phyloP scores from a whole-genome alignment of 2,888 invertebrate genomes.

The Rhagium mordax region DNA sequence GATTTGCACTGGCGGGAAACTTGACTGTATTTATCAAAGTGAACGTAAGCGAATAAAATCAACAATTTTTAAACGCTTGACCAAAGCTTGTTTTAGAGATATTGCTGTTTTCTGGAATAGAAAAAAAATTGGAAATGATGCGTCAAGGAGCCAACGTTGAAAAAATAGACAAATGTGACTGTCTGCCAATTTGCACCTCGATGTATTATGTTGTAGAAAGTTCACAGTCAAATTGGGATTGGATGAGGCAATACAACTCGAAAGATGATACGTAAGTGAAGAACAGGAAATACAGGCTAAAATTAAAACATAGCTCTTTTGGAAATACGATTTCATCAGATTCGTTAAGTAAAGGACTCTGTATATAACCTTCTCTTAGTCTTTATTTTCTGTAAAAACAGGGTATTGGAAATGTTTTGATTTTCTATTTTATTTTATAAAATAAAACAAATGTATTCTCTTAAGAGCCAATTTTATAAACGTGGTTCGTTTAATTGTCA shows the following conservation, averaged over 20 bases:
- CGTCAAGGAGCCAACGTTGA: background rate
- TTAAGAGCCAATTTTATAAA: too few species aligned
- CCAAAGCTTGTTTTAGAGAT: constrained; percentile 20
- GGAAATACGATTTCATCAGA: too few species aligned
- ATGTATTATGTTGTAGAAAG: constrained; percentile 24
- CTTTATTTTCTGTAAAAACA: too few species aligned
- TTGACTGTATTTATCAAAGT: constrained; percentile 14
- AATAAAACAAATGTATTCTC: too few species aligned
- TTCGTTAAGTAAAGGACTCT: too few species aligned
- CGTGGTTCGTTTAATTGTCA: too few species aligned
- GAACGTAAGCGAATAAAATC: constrained; percentile 22
- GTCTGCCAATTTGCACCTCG: constrained; percentile 19
- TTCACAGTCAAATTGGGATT: constrained; percentile 25
- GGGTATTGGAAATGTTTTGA: too few species aligned
- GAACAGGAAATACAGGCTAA: background rate
- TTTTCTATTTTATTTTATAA: too few species aligned
- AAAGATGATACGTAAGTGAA: constrained; percentile 13
- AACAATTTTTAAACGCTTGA: too few species aligned
- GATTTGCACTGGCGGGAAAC: constrained; percentile 11
- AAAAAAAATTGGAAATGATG: constrained; percentile 5
- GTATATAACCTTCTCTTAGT: too few species aligned
- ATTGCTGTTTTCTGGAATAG: constrained; percentile 1
- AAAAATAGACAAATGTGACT: constrained; percentile 9
- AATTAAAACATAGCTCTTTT: too few species aligned
- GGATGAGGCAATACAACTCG: constrained; percentile 19